Evolutionary conservation across 37 sponge, comb jelly and placozoan species (phyloP), one percentile per base, ranked within the genome.

Genomic region (Theonella swinhoei): DNA sequence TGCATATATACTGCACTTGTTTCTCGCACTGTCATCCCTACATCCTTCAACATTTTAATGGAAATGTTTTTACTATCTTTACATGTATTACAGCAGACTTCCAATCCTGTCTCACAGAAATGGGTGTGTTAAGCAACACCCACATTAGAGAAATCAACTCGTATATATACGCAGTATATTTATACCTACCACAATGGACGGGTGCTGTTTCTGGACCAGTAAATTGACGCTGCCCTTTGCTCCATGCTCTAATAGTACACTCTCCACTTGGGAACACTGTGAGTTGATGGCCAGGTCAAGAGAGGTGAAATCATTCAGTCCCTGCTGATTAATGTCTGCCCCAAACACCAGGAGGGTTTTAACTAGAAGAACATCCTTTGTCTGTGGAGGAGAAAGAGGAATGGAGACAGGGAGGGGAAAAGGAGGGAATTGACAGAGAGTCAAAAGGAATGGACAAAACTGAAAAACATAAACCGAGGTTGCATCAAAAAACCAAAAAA

Each of bases 231-330:
- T 71, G 26, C 82, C 28, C 22, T 70, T 81, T n/a, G 82, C 82
- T 71, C 72, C 62, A 35, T 69, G 72, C 1, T 81, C 31, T 1
- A 81, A 20, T 23, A 81, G 39, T 2, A 81, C 24, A 26, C 26
- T 29, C 60, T 81, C 82, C 23, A 81, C 42, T 7, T 69, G 1
- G n/a, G 82, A 35, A 5, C 20, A 26, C 14, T 70, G 70, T 22
- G 60, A 42, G 72, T 81, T 24, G 26, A 81, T 81, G 30, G 60
- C 72, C 29, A 81, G 72, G 62, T 81, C 82, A n/a, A 81, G 62
- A 2, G 82, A 72, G 31, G 82, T 81, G 62, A 81, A 81, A 28
- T 72, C 40, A 28, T 81, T 81, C 38, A 30, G 47, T 28, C 82
- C 82, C 33, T 31, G 39, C 62, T 60, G 22, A 72, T 81, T 81